These are phyloP conservation scores for Chaetops frenatus DNA, from an alignment of 2,113 vertebrate genomes.

Conservation along the genomic window DNA sequence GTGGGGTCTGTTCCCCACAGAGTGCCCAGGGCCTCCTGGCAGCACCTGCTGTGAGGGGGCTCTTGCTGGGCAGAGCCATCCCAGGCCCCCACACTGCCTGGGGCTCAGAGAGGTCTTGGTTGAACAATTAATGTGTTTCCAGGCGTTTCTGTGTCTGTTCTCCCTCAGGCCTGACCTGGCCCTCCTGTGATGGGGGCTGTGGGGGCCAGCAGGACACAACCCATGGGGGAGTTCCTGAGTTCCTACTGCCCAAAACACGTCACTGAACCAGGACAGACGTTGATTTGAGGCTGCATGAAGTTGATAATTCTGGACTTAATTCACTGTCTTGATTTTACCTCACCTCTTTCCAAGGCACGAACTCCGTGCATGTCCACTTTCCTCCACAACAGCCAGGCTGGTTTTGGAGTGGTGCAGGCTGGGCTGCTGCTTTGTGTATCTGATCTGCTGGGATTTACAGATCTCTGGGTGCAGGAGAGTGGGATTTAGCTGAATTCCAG, in stretches of 20 bases:
- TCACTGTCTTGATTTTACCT: accelerated
- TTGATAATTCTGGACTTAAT: neutral
- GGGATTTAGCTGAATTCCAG: neutral
- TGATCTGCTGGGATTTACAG: neutral
- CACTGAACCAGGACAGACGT: neutral
- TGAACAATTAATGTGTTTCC: neutral
- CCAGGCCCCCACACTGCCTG: accelerated
- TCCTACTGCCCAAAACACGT: neutral
- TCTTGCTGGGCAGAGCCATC: accelerated
- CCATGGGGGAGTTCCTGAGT: neutral
- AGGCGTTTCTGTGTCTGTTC: too few relatives aligned
- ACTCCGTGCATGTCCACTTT: neutral
- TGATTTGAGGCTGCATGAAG: neutral
- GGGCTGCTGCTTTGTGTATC: neutral
- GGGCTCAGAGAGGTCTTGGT: neutral
- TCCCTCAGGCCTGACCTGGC: neutral
- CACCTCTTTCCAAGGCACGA: neutral
- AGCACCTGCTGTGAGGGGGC: neutral
- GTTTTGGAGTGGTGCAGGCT: neutral
- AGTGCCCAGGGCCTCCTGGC: neutral
- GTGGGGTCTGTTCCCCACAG: accelerated
- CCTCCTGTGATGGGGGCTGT: neutral
- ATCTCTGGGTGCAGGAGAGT: neutral
- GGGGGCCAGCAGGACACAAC: neutral
- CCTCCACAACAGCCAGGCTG: accelerated